phyloP scores from a whole-genome alignment of 2,888 invertebrate genomes.

The Tenthredo distinguenda region DNA sequence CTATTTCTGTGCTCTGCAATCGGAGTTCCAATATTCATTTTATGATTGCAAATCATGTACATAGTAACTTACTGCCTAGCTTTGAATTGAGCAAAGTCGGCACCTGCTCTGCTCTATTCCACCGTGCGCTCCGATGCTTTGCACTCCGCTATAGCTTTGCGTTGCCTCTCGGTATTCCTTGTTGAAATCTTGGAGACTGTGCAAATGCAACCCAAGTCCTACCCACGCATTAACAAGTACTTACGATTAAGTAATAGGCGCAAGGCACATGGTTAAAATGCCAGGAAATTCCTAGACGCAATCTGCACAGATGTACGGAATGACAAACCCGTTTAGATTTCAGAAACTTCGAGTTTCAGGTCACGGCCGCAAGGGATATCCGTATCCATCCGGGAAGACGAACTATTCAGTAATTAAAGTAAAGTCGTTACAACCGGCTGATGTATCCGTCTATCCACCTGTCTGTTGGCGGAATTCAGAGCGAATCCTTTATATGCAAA shows the following conservation, averaged over 20 bases:
- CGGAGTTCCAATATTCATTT: conserved; percentile 21
- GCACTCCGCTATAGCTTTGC: background rate
- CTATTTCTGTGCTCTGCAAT: background rate
- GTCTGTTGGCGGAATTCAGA: background rate
- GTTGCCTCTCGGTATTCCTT: background rate
- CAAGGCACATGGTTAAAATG: background rate
- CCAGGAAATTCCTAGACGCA: background rate
- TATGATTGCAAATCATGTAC: conserved; percentile 20
- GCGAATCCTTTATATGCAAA: background rate
- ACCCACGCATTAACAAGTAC: background rate
- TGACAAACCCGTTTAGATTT: background rate
- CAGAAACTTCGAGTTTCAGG: background rate
- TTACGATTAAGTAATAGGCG: background rate
- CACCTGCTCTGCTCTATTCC: conserved; percentile 19
- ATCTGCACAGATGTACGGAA: background rate
- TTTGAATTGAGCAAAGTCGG: conserved; percentile 12
- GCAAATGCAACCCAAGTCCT: background rate
- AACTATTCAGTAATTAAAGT: background rate
- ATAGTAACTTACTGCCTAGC: background rate
- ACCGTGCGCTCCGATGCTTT: background rate
- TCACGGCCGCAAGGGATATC: background rate
- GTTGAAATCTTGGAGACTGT: background rate
- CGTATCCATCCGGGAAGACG: background rate
- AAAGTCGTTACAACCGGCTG: background rate
- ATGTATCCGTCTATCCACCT: background rate